Base-by-base conservation (phyloP, 2,797 vertebrate species). In the Parauchenoglanis punctatus region DNA sequence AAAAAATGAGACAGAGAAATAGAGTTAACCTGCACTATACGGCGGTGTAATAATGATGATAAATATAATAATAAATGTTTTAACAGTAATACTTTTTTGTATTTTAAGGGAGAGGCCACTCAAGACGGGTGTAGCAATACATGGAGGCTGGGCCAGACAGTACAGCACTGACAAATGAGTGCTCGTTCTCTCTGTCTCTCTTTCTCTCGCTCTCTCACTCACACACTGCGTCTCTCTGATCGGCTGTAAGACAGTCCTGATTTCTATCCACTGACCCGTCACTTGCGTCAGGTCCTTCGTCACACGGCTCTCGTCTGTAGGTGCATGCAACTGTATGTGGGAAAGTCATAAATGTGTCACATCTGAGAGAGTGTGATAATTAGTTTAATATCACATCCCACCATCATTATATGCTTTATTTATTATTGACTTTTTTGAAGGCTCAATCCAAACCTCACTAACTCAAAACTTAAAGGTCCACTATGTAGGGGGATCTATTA, bases 11-110 rank as follows among this genome's bases (percentile, higher is more conserved):
- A 87, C 93, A 93, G 93, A 91, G 85, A 88, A 88, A 83, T 85
- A 85, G 90, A 93, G 93, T 93, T 93, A 94, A 93, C 94, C 95
- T 96, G 95, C 95, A 96, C 95, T 96, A 96, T 96, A 95, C 94
- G 90, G 93, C 93, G 94, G 94, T 94, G 93, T 95, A 95, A 95
- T 93, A 94, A 94, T 91, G 93, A 94, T 91, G 93, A 94, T 93
- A 89, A 94, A 86, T 90, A 92, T 92, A 93, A 93, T 92, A 93
- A 92, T 88, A 89, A 93, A 91, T 88, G 85, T 91, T 86, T 89
- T 84, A 85, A 85, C 86, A 94, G 92, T 93, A 87, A 89, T 80
- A 86, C 11, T 78, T 75, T 90, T 90, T 89, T 88, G 87, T 88
- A 87, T 89, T 89, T 89, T 84, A 94, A 94, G 93, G 94, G 95